Evolutionary conservation across 2,113 vertebrate species (phyloP), one percentile per base, ranked within the genome.

Genomic region (Leucoraja erinaceus): DNA sequence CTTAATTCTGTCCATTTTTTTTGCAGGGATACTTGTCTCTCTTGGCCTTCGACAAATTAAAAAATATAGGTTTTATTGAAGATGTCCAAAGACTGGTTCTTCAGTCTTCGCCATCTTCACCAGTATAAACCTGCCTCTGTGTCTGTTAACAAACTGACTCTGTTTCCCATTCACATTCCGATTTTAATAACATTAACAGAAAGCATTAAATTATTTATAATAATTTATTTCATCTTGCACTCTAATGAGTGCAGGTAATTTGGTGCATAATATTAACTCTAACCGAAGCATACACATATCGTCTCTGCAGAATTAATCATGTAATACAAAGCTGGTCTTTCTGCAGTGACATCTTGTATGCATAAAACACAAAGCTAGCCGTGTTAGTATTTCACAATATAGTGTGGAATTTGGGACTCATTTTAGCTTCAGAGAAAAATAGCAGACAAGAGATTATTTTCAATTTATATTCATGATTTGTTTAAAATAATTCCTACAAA

Each of bases 1-100:
- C 25, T 9, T 31, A 25, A 72, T 10, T 54, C 9, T 47, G 12
- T 75, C 61, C 54, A 10, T 1, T 88, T 76, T 93, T 93, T 88
- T 93, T 95, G 93, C 95, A 96, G 96, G 95, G 94, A 3, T 96
- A 95, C 94, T 94, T 94, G 93, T 94, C 94, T 94, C 94, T 96
- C 90, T 93, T 96, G 94, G 93, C 93, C 93, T 84, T 94, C 90
- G 90, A 93, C 94, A 94, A 79, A 84, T 94, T 95, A 94, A 95
- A 94, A 93, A 94, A 88, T 93, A 93, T 96, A 88, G 81, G 93
- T 78, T 95, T 96, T 94, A 93, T 91, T 86, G 95, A 95, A 94
- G 94, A 95, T 93, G 93, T 90, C 38, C 94, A 95, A 93, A 94
- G 93, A 79, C 95, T 96, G 93, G 93, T 96, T 83, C 88, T 95